Evolutionary conservation across 2,797 vertebrate species (phyloP).

Genomic region (Lacerta bilineata): DNA sequence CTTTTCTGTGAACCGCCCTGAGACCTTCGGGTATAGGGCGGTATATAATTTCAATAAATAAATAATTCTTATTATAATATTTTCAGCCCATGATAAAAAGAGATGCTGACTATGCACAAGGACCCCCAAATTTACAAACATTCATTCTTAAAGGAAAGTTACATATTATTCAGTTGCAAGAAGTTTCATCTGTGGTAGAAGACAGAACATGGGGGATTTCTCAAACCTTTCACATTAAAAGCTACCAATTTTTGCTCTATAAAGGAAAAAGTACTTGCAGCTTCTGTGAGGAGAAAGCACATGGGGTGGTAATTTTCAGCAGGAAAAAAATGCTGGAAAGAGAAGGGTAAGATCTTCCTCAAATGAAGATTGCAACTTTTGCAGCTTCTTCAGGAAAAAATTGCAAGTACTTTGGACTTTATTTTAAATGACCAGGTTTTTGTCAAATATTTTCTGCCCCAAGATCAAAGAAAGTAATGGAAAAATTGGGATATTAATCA

Average conservation of each 20-base stretch:
- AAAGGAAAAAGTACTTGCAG: background rate
- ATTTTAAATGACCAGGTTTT: background rate
- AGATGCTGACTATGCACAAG: background rate
- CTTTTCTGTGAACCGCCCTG: too few species aligned
- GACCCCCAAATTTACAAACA: background rate
- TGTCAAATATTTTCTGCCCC: too few species aligned
- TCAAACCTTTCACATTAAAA: background rate
- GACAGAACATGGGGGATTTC: background rate
- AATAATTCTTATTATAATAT: background rate
- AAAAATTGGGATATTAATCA: background rate
- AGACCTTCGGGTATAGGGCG: too few species aligned
- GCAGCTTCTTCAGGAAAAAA: background rate
- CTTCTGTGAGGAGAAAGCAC: background rate
- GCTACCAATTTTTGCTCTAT: background rate
- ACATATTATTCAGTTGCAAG: background rate
- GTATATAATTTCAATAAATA: too few species aligned
- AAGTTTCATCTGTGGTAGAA: background rate
- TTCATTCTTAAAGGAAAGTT: background rate
- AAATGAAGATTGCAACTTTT: background rate
- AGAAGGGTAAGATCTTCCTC: background rate
- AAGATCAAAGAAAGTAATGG: background rate
- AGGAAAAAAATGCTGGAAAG: background rate
- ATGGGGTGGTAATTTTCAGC: background rate
- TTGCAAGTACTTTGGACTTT: background rate
- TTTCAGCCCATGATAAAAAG: background rate